These are phyloP conservation scores for Zosterops japonicus DNA, from an alignment of 2,113 vertebrate genomes.

Conservation along the genomic window DNA sequence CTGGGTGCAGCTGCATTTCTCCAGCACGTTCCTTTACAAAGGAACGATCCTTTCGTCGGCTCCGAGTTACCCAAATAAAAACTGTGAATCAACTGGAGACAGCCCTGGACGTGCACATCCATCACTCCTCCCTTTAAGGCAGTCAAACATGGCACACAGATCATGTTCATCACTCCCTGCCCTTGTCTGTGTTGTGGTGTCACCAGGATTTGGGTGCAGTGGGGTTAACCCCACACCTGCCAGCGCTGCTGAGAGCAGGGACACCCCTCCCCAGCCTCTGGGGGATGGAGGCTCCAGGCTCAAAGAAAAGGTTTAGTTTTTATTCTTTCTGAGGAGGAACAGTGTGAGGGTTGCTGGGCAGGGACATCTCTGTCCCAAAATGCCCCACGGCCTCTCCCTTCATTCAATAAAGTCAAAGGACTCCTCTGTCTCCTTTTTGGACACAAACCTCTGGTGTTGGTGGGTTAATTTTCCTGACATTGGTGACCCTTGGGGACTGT, in stretches of 20 bases:
- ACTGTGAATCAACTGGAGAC: background rate
- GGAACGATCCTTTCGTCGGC: background rate
- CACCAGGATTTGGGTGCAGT: fast-evolving
- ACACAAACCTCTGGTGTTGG: too few species aligned
- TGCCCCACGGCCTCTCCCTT: too few species aligned
- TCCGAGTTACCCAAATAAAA: background rate
- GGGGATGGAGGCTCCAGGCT: background rate
- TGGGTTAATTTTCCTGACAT: too few species aligned
- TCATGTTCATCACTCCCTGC: background rate
- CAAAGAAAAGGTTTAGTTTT: background rate
- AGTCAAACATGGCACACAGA: background rate
- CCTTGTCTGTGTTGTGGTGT: background rate
- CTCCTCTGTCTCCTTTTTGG: too few species aligned
- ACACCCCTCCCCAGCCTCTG: background rate
- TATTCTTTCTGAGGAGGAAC: background rate
- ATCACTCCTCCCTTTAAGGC: background rate
- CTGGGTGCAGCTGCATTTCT: background rate
- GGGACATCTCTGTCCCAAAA: too few species aligned
- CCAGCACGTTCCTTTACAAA: background rate
- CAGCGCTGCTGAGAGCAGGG: background rate
- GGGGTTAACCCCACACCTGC: fast-evolving
- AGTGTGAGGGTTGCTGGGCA: too few species aligned
- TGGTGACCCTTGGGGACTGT: background rate
- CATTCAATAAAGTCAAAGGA: too few species aligned
- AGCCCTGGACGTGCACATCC: background rate